Conservation (phyloP, 1,140 invertebrate genomes). For the Leguminivora glycinivorella region DNA sequence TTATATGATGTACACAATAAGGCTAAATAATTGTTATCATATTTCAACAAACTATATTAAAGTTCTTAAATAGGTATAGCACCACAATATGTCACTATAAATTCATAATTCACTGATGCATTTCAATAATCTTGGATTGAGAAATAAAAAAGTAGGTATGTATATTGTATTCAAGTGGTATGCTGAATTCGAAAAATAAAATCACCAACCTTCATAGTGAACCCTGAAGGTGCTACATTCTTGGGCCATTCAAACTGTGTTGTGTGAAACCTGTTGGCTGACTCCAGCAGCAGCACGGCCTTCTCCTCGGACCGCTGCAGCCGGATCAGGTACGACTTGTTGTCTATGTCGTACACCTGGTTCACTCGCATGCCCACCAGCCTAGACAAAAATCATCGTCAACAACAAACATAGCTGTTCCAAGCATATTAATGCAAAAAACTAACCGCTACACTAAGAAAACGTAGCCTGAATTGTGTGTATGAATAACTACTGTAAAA, state of each 20-base stretch:
- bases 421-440: not conserved
- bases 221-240: conserved; percentile 95
- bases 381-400: conserved; percentile 75
- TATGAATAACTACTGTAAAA: not conserved
- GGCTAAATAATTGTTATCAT: too few species aligned
- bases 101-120: too few species aligned
- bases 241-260: conserved; percentile 99
- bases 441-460: not conserved
- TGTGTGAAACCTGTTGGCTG: conserved; percentile 94
- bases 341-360: conserved; percentile 98
- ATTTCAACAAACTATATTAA: too few species aligned
- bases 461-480: not conserved
- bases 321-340: conserved; percentile 97
- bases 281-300: conserved; percentile 94
- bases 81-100: too few species aligned
- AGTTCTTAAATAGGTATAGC: too few species aligned
- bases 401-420: not conserved
- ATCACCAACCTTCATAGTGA: conserved; percentile 94
- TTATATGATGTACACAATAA: too few species aligned
- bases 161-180: not conserved
- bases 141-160: too few species aligned
- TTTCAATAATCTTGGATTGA: too few species aligned
- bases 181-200: not conserved
- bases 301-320: conserved; percentile 92
- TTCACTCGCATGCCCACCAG: conserved; percentile 95